Evolutionary conservation across 2,113 vertebrate species (phyloP).

Genomic region (Vimba vimba): DNA sequence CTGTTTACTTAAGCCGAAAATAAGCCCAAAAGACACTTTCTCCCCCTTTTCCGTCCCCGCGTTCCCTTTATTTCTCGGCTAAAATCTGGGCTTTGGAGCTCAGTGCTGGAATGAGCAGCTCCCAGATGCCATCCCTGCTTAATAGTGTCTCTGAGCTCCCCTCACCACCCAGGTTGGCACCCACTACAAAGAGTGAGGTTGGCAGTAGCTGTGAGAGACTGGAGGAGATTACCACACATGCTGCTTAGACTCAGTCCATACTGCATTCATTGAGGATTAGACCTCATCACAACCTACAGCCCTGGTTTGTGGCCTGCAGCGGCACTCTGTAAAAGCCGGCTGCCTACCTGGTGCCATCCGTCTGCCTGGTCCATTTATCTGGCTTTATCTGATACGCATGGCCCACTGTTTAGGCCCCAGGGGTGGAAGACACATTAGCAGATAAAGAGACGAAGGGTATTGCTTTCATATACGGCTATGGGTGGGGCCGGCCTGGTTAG

Average conservation of each 20-base stretch:
- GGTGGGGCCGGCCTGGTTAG: neutral
- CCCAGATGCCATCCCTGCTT: slow-evolving; percentile 44
- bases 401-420: slow-evolving; percentile 58
- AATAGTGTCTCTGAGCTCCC: slow-evolving; percentile 41
- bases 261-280: slow-evolving; percentile 57
- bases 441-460: slow-evolving; percentile 48
- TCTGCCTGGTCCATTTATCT: slow-evolving; percentile 39
- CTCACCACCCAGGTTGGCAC: slow-evolving; percentile 52
- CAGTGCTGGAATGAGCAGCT: slow-evolving; percentile 53
- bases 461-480: slow-evolving; percentile 33
- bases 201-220: slow-evolving; percentile 48
- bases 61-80: neutral
- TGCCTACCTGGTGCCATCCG: slow-evolving; percentile 55
- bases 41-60: neutral
- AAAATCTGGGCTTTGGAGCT: slow-evolving; percentile 41
- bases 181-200: slow-evolving; percentile 56
- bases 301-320: slow-evolving; percentile 41
- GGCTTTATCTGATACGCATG: slow-evolving; percentile 49
- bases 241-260: slow-evolving; percentile 45
- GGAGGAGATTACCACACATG: slow-evolving; percentile 54
- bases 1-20: slow-evolving; percentile 39
- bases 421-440: slow-evolving; percentile 57
- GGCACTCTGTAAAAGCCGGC: slow-evolving; percentile 28
- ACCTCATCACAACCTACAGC: slow-evolving; percentile 51
- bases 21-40: slow-evolving; percentile 29